Evolutionary conservation across 2,797 vertebrate species (phyloP), one percentile per base, ranked within the genome.

Genomic region (Delichon dasypus): DNA sequence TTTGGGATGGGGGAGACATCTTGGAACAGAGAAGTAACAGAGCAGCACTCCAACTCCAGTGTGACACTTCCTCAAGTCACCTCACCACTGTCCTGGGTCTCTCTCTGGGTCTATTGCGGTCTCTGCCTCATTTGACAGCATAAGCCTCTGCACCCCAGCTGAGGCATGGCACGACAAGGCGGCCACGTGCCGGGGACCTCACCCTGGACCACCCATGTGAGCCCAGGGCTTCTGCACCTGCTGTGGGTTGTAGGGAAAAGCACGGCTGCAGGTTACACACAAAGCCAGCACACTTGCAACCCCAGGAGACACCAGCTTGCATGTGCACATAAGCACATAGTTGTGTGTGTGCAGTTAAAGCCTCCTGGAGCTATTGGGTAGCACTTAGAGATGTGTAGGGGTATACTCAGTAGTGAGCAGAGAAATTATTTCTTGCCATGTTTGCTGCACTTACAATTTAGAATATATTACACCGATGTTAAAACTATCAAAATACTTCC

Each of bases 281-380:
- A 61, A 38, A 90, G 19, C 26, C 51, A 60, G 55, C 10, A 36
- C 16, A 36, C 4, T 5, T 47, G 20, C 25, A 57, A 5, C 20
- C 26, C 3, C 30, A 30, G 13, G 1, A 51, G n/a, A 40, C 21
- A 8, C 2, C 13, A 22, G 12, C 14, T 8, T 58, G 45, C 8
- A 2, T 30, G 13, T 48, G 29, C 38, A 29, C 4, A 3, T 18
- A 50, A n/a, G 13, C 3, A 7, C 5, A 5, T 1, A 30, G 9
- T 1, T 44, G 5, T 32, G 8, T 2, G 2, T 47, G 12, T 47
- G 30, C 10, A 51, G 11, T 38, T 48, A 38, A 32, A 87, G 30
- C 7, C 48, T 62, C 30, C 67, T 73, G 38, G 7, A 21, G 7
- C 9, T 58, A 47, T 0, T 30, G 21, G 17, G 62, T 17, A 4